Evolutionary conservation across 2,888 invertebrate species (phyloP).

Genomic region (Eupithecia inturbata): DNA sequence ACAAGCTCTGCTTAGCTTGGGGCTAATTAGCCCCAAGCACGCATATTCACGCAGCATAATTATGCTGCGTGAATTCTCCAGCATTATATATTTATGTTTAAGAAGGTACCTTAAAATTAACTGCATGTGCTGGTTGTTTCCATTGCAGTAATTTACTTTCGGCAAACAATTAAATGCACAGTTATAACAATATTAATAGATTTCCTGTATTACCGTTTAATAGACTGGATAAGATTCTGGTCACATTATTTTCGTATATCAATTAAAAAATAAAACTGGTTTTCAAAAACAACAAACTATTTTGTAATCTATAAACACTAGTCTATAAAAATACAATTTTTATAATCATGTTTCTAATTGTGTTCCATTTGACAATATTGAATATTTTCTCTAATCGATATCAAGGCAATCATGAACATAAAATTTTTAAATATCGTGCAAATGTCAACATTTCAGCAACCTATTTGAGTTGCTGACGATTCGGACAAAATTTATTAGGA

Average conservation of each 20-base stretch:
- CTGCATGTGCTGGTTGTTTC: neutral
- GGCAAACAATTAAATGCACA: neutral
- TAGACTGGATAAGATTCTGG: slow-evolving; percentile 42
- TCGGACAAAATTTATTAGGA: no score
- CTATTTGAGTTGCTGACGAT: no score
- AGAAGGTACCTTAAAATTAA: neutral
- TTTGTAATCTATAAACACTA: neutral
- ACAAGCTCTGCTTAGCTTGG: no score
- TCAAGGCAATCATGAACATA: neutral
- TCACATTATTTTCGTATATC: neutral
- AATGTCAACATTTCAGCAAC: no score
- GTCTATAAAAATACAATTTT: neutral
- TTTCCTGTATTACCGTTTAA: slow-evolving; percentile 45
- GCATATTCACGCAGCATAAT: no score
- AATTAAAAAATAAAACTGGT: neutral
- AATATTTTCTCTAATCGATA: neutral
- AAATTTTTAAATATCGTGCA: no score
- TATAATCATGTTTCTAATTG: neutral
- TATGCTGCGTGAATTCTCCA: neutral
- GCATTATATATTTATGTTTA: neutral
- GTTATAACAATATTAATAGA: no score
- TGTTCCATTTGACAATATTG: neutral
- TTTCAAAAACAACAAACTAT: neutral
- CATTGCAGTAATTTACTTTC: neutral
- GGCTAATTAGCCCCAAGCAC: no score